A percentile compares a stretch with the other conserved stretches of the same genome.
These are phyloP conservation scores for Pomacea canaliculata DNA, from an alignment of 2,888 invertebrate species.

Conservation along the genomic window DNA sequence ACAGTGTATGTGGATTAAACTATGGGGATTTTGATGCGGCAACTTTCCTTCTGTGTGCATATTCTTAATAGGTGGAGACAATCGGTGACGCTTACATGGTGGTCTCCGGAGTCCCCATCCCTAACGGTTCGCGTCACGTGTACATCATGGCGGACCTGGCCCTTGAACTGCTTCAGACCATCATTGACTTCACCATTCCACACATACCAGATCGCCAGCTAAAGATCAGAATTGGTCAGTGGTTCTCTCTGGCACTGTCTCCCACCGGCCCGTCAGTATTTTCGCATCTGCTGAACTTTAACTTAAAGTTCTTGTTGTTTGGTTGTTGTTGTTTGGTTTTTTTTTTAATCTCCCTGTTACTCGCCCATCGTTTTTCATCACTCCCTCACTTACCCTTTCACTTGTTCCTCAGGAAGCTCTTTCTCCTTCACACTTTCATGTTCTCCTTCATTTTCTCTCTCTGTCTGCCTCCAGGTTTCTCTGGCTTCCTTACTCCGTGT, in stretches of 20 bases:
- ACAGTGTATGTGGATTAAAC: too few relatives aligned
- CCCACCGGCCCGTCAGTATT: too few relatives aligned
- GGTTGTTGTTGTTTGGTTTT: too few relatives aligned
- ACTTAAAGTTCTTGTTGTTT: too few relatives aligned
- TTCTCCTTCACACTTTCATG: not conserved
- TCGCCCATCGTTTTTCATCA: too few relatives aligned
- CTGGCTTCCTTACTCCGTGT: not conserved
- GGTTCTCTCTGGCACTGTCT: not conserved
- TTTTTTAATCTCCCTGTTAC: too few relatives aligned
- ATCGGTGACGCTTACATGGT: conserved; percentile 67
- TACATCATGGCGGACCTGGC: conserved; percentile 59
- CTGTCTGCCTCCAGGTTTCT: not conserved
- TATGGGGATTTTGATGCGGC: too few relatives aligned
- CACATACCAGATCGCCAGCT: conserved; percentile 54
- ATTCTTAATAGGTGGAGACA: conserved; percentile 53
- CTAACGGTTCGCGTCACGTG: conserved; percentile 56
- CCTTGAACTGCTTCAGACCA: conserved; percentile 53
- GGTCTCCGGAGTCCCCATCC: conserved; percentile 57
- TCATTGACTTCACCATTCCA: conserved; percentile 56
- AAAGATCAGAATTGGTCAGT: conserved; percentile 57
- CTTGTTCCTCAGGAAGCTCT: too few relatives aligned
- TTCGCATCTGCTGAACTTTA: too few relatives aligned
- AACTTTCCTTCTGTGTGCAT: too few relatives aligned
- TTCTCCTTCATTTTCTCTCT: not conserved
- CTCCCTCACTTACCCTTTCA: too few relatives aligned